These are phyloP conservation scores for Meganola albula DNA, from an alignment of 2,888 invertebrate genomes.

Conservation along the genomic window DNA sequence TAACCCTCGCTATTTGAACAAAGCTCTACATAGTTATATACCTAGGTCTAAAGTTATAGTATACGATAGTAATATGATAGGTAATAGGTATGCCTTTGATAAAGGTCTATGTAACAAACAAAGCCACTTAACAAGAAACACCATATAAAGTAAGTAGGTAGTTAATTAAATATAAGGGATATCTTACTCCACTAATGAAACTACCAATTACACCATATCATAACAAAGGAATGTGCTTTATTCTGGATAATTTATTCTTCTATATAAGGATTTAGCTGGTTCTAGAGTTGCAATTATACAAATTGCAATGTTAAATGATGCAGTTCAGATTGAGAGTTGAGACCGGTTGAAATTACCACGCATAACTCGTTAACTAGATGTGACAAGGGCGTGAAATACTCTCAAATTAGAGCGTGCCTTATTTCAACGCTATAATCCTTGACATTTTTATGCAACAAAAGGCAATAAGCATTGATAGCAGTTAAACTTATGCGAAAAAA, in stretches of 20 bases:
- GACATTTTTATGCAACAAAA: conserved; percentile 14
- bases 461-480: conserved; percentile 5
- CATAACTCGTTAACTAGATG: conserved; percentile 33
- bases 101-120: no score
- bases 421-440: conserved; percentile 8
- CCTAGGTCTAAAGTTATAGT: no score
- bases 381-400: conserved; percentile 36
- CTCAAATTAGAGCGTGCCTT: conserved; percentile 29
- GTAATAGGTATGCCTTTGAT: no score
- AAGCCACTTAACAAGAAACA: no score
- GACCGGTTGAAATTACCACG: conserved; percentile 27
- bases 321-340: conserved; percentile 32
- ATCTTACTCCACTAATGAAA: neutral
- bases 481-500: conserved; percentile 1
- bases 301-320: conserved; percentile 39
- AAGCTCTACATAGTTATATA: no score
- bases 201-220: conserved; percentile 23
- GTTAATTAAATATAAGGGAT: no score
- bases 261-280: conserved; percentile 27
- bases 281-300: conserved; percentile 35
- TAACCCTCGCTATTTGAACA: no score
- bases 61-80: no score
- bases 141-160: no score
- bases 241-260: conserved; percentile 9
- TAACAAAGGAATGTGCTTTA: conserved; percentile 25